Conservation (phyloP, 1,140 invertebrate genomes). For the Lucilia sericata region DNA sequence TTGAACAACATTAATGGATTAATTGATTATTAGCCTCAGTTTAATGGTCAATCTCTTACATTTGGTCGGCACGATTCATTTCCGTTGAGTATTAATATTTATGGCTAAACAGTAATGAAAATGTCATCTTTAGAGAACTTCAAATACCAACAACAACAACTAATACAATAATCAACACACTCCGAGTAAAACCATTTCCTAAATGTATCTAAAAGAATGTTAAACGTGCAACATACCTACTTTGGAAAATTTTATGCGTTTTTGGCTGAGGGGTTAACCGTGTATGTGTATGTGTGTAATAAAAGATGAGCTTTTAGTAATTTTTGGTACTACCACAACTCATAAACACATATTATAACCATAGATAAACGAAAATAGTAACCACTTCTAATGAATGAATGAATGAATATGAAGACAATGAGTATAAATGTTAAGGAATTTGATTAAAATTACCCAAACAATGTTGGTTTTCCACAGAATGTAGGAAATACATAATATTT, state of each 20-base stretch:
- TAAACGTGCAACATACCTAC: too few relatives aligned
- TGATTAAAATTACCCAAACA: neutral
- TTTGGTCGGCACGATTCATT: slow-evolving; percentile 46
- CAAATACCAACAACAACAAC: neutral
- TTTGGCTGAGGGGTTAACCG: too few relatives aligned
- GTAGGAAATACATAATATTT: too few relatives aligned
- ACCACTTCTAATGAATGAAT: neutral
- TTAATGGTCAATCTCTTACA: slow-evolving; percentile 8
- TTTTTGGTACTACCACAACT: too few relatives aligned
- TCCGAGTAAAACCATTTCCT: neutral
- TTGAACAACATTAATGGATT: slow-evolving; percentile 54
- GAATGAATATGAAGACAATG: neutral
- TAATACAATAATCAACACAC: neutral
- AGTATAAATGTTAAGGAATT: neutral
- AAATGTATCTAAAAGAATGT: too few relatives aligned
- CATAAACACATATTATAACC: too few relatives aligned
- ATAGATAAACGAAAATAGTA: neutral
- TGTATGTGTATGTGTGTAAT: too few relatives aligned
- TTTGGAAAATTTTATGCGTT: too few relatives aligned
- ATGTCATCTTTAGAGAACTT: slow-evolving; percentile 29
- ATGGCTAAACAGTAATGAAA: slow-evolving; percentile 31
- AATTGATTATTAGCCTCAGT: slow-evolving; percentile 65
- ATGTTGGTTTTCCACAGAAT: too few relatives aligned
- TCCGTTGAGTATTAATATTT: slow-evolving; percentile 50
- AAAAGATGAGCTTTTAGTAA: too few relatives aligned